Evolutionary conservation across 2,888 invertebrate species (phyloP), one percentile per base, ranked within the genome.

Genomic region (Caenorhabditis sp.): DNA sequence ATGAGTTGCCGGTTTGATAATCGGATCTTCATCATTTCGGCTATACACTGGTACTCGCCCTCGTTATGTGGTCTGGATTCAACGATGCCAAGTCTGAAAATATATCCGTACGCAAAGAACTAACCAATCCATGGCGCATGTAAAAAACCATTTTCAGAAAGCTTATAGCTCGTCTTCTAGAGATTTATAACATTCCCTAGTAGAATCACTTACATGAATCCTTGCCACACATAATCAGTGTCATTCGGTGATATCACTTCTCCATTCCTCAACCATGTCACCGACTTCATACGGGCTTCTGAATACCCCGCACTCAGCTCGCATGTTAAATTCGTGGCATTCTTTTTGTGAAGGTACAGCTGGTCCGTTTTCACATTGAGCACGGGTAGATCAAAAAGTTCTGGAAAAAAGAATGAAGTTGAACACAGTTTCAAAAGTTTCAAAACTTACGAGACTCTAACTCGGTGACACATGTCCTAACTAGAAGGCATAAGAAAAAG

Each of bases 11-110:
- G 70, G 73, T 87, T 87, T 24, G 89, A 83, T 14, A 91, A 77
- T 1, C 84, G 84, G 14, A 91, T 86, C 28, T 89, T 84, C 22
- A 70, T 56, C 41, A 91, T 84, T 54, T 87, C 82, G 24, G 89
- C 89, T 10, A 88, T 75, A 58, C 91, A 91, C 79, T 91, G 91
- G 68, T 89, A 91, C 41, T 90, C 89, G 41, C 91, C 91, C 76
- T 89, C 89, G 35, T 79, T 82, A 26, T 82, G 77, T n/a, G 72
- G 84, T 38, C 82, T 80, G 5, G 76, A 76, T 51, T 86, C 85
- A 38, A 61, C 56, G 24, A 87, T 84, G 31, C 70, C 85, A 63
- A 86, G 76, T 54, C 86, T 89, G 74, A n/a, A 24, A 35, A 31
- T 22, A 22, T 10, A 28, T 26, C 14, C 2, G 4, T 16, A 31